Evolutionary conservation across 2,888 invertebrate species (phyloP).

Genomic region (Tetranychus truncatus): DNA sequence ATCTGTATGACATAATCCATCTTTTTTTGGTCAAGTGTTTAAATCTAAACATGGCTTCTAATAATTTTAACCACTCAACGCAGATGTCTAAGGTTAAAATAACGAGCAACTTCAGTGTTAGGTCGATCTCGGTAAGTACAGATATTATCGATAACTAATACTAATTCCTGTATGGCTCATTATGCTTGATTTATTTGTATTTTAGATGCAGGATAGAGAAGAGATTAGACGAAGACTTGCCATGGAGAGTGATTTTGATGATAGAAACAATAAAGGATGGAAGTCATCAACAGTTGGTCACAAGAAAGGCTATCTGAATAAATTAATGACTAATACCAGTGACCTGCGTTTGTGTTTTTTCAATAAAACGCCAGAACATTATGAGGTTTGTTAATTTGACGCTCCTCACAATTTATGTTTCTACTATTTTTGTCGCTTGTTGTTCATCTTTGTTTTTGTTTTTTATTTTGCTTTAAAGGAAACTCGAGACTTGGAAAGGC

Average conservation of each 20-base stretch:
- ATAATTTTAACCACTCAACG: neutral
- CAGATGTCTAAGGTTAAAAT: neutral
- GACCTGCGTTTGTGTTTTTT: conserved; percentile 88
- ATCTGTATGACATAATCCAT: too few relatives aligned
- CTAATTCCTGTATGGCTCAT: neutral
- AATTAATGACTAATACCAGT: conserved; percentile 59
- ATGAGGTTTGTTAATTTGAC: neutral
- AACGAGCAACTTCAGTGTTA: neutral
- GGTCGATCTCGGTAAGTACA: conserved; percentile 4
- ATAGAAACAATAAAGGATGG: neutral
- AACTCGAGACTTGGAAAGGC: neutral
- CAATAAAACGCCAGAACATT: conserved; percentile 74
- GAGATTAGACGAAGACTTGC: conserved; percentile 72
- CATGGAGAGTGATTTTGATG: conserved; percentile 48
- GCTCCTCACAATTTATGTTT: neutral
- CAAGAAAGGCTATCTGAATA: conserved; percentile 65
- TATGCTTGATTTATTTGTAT: neutral
- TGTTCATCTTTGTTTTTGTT: neutral
- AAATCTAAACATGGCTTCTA: neutral
- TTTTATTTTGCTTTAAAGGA: neutral
- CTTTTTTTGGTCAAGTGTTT: too few relatives aligned
- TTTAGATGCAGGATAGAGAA: conserved; percentile 51
- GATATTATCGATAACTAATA: neutral
- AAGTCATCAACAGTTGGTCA: conserved; percentile 3
- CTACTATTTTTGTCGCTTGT: neutral